Base-by-base conservation (phyloP, 2,888 invertebrate genomes). In the Heliconius aoede region DNA sequence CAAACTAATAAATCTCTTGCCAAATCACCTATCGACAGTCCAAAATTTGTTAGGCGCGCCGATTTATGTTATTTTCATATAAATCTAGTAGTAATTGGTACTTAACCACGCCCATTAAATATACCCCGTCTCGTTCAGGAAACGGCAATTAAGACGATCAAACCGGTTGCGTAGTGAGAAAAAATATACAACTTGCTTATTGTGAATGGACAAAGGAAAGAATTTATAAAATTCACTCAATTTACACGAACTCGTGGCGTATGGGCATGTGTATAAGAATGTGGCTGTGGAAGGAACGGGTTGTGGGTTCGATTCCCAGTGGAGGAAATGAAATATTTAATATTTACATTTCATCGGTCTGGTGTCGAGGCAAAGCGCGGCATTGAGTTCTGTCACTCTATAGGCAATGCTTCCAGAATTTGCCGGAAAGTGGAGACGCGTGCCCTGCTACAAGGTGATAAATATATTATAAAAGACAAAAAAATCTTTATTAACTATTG, bases 71-170 rank as follows among this genome's bases (percentile, higher is more conserved):
- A 77, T 81, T 60, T 77, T 75, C 75, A 68, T 83, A 87, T 86
- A 87, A 86, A 88, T 86, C 83, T 84, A 73, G 73, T 76, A 76
- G 83, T 87, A 84, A 86, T 86, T 85, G 76, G 40, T 74, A 55
- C 80, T 76, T 80, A 85, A 87, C 86, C 89, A 88, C 88, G 88
- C 88, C 88, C 86, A 85, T 85, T 82, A 83, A 78, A 81, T 77
- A 81, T 77, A 67, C 82, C 84, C 80, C 84, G 86, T 85, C 83
- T 83, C 81, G 80, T 80, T 83, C 86, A 86, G 85, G 86, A 85
- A 86, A 85, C 83, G 82, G 83, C 86, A 85, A 89, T 89, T 89
- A 89, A 87, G 86, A 85, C 77, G 74, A 51, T 69, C 64, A 58
- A 80, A 81, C 80, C 68, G 62, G 80, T 76, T 67, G 85, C 80